phyloP scores from a whole-genome alignment of 2,113 vertebrate genomes.

The Ranitomeya imitator region DNA sequence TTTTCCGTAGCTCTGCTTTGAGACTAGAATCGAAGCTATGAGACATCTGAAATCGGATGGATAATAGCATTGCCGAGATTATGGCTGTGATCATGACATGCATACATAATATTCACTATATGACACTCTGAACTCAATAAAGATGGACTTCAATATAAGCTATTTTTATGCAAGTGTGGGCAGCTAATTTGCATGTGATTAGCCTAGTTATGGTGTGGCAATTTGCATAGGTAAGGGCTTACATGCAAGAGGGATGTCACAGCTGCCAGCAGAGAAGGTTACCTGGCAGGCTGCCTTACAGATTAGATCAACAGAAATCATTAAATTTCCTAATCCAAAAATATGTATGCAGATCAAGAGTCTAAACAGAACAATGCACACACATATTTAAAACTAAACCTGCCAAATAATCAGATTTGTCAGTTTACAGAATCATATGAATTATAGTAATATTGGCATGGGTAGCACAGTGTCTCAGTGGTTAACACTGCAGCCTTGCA shows the following conservation, averaged over 20 bases:
- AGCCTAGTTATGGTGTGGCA: constrained; percentile 31
- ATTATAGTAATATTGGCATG: no score
- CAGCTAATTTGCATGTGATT: constrained; percentile 51
- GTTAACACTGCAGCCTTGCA: no score
- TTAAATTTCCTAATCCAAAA: not conserved
- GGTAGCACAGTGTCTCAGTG: no score
- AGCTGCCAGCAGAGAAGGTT: constrained; percentile 36
- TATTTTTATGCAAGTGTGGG: constrained; percentile 45
- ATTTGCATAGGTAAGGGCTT: constrained; percentile 46
- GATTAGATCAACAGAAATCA: not conserved
- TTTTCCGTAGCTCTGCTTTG: not conserved
- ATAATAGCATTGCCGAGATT: not conserved
- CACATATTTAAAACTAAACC: not conserved
- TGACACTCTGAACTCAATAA: constrained; percentile 9
- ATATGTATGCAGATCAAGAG: not conserved
- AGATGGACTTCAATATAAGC: not conserved
- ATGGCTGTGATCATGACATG: not conserved
- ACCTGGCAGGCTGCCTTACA: constrained; percentile 41
- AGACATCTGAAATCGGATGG: not conserved
- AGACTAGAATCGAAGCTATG: not conserved
- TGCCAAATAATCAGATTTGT: not conserved
- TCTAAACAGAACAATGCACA: not conserved
- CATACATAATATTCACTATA: constrained; percentile 7
- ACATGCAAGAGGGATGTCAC: constrained; percentile 12
- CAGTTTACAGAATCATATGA: not conserved